phyloP scores from a whole-genome alignment of 2,113 vertebrate species.

The Oreochromis niloticus region DNA sequence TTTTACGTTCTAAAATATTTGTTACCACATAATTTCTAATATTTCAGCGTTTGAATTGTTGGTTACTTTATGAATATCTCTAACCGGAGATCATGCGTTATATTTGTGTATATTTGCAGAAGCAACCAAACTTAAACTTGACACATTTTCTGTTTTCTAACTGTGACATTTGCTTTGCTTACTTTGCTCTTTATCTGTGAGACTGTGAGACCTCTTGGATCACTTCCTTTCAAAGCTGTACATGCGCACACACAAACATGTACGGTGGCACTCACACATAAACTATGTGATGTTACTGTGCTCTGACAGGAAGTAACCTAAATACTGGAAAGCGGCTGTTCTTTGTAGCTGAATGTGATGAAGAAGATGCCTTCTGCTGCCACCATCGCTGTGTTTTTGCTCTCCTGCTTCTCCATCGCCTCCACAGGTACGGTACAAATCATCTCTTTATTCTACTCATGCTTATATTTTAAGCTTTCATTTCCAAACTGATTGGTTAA shows the following conservation, averaged over 20 bases:
- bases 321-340: not conserved
- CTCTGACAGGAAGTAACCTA: constrained; percentile 33
- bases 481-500: accelerated
- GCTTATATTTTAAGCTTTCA: not conserved
- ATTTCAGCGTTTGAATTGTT: accelerated
- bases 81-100: accelerated
- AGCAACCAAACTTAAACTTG: not conserved
- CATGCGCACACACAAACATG: not conserved
- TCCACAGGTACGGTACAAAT: constrained; percentile 18
- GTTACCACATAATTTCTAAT: not conserved
- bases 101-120: not conserved
- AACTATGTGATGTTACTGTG: not conserved
- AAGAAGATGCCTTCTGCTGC: constrained; percentile 10
- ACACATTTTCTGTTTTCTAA: accelerated
- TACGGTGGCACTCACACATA: not conserved
- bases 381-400: not conserved
- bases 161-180: not conserved
- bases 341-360: not conserved
- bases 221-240: constrained; percentile 38
- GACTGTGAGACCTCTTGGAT: not conserved
- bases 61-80: not conserved
- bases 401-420: not conserved
- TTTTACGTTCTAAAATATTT: accelerated
- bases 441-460: not conserved
- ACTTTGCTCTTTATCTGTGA: not conserved